Base-by-base conservation (phyloP, 2,888 invertebrate species). In the Dilophus febrilis region DNA sequence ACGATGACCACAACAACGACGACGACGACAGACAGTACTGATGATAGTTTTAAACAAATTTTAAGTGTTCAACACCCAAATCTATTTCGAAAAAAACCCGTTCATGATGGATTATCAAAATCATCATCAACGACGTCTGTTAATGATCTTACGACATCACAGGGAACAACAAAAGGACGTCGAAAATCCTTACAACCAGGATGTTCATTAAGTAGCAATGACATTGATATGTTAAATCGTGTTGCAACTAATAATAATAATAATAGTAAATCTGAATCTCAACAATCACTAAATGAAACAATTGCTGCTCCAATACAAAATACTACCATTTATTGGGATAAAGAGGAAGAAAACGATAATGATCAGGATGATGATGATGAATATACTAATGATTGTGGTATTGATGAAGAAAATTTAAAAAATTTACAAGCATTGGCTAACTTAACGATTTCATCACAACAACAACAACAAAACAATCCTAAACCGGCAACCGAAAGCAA, bases 141-240 rank as follows among this genome's bases (percentile, higher is more conserved):
- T 47, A 2, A 48, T 47, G 12, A 35, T 46, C n/a, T n/a, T n/a
- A n/a, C n/a, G n/a, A n/a, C n/a, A n/a, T n/a, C n/a, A n/a, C n/a
- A n/a, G n/a, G n/a, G n/a, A n/a, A n/a, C n/a, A n/a, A 14, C 26
- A 49, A 35, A 8, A 16, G 61, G 59, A 30, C 58, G 62, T 1
- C 64, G 73, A 45, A 66, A 70, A 48, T 73, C 73, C 17, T 70
- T 73, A 48, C 72, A 72, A 48, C 72, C 73, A 1, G 40, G 37
- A 8, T 27, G 12, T n/a, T 29, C 29, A 10, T 55, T 73, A 34
- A 71, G 72, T 22, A 72, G 68, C 35, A 67, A 68, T 17, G 71
- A 72, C 52, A 56, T 73, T 45, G 71, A 71, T 26, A 58, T 72
- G 49, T 53, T 73, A 7, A 67, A 72, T 49, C 68, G 71, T 47